Percentiles rank a stretch among this genome's conserved stretches.
These are phyloP conservation scores for Gari tellinella DNA, from an alignment of 2,888 invertebrate genomes.

Conservation along the genomic window DNA sequence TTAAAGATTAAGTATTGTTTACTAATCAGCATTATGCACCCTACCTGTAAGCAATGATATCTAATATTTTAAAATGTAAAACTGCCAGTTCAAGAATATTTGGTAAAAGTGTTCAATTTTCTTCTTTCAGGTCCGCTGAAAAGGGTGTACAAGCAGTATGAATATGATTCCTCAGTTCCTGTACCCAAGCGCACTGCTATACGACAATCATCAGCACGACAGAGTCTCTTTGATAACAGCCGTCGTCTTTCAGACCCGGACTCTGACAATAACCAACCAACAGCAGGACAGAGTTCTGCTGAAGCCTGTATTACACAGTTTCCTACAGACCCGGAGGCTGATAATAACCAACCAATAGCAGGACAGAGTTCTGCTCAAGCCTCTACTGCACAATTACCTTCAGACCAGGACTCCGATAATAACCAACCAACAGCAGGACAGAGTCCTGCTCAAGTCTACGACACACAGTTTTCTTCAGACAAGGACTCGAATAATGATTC, in stretches of 20 bases:
- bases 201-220: conserved; percentile 3
- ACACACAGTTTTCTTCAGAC: background rate
- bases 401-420: conserved; percentile 5
- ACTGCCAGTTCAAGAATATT: background rate
- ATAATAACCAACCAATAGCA: conserved; percentile 1
- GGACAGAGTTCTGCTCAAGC: background rate
- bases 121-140: conserved; percentile 34
- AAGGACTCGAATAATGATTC: conserved; percentile 1
- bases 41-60: no score
- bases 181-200: conserved; percentile 19
- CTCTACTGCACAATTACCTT: background rate
- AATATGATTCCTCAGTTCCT: conserved; percentile 20
- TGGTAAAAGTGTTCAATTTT: background rate
- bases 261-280: conserved; percentile 2
- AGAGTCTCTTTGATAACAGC: background rate
- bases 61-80: no score
- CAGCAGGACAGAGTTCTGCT: conserved; percentile 1
- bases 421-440: conserved; percentile 2
- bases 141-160: conserved; percentile 27
- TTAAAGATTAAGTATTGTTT: no score
- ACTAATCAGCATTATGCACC: no score
- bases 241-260: conserved; percentile 8
- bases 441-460: background rate
- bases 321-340: background rate
- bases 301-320: background rate